Evolutionary conservation across 2,888 invertebrate genomes (phyloP), one percentile per base, ranked within the genome.

Genomic region (Julus scandinavius): DNA sequence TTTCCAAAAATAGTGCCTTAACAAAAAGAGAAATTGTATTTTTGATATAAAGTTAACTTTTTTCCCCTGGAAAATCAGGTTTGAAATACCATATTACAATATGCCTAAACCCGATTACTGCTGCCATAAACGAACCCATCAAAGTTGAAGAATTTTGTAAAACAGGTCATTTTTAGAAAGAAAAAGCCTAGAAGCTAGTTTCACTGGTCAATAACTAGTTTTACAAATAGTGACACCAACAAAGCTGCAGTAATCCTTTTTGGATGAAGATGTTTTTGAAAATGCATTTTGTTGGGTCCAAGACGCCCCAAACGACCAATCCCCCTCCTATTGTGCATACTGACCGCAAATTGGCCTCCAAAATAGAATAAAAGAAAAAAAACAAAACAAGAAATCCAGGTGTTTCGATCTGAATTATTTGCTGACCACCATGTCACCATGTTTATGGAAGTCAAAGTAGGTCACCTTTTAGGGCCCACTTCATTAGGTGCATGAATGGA

Each of bases 311-410:
- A 29, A 29, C 29, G 17, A 1, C n/a, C 63, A 63, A 63, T n/a
- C 17, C 63, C n/a, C 63, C 63, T 6, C 2, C 63, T 17, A 63
- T 63, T 63, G 63, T 63, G n/a, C 0, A 1, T 7, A 6, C n/a
- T 20, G 63, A 63, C 63, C 63, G 5, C 63, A 63, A 63, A 63
- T 63, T 63, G 63, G n/a, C 63, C 6, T n/a, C n/a, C 63, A 63
- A 63, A 63, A 63, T 63, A 63, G 63, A 17, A 63, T 63, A 63
- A n/a, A n/a, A 20, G 54, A 17, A 54, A 17, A 9, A 1, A 63
- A 63, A n/a, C 63, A 63, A 63, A 63, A 63, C 63, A 63, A 63
- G 17, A 17, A 63, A 63, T 63, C n/a, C 63, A 63, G 63, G 63
- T 63, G 63, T 63, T 63, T 63, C n/a, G n/a, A n/a, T 20, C 63